Percentiles rank a stretch among this genome's conserved stretches.
phyloP scores from a whole-genome alignment of 1,140 invertebrate species.

The Drosophila tristis region DNA sequence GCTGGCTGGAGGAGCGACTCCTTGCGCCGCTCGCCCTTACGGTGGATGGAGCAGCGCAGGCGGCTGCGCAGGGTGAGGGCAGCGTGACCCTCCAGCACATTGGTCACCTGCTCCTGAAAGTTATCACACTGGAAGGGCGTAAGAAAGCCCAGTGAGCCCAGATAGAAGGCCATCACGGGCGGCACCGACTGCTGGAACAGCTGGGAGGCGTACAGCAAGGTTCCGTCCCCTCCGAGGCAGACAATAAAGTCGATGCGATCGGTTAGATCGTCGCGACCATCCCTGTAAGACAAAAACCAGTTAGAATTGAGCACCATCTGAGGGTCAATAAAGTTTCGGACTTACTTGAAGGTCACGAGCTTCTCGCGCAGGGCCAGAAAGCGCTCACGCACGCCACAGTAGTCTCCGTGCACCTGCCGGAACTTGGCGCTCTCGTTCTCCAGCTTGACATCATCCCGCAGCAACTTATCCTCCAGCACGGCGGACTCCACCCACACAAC shows the following conservation, averaged over 20 bases:
- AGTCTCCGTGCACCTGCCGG: conserved; percentile 60
- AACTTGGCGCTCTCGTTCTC: conserved; percentile 69
- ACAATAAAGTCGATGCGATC: conserved; percentile 98
- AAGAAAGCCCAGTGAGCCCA: conserved; percentile 97
- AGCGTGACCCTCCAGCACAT: conserved; percentile 95
- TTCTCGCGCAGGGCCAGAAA: conserved; percentile 91
- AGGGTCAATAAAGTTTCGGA: background rate
- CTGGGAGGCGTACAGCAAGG: conserved; percentile 96
- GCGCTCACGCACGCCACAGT: conserved; percentile 83
- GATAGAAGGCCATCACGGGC: conserved; percentile 98
- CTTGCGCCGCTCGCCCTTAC: conserved; percentile 85
- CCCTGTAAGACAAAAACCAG: conserved; percentile 84
- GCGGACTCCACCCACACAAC: conserved; percentile 96
- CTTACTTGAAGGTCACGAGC: conserved; percentile 91
- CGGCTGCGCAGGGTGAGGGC: conserved; percentile 95
- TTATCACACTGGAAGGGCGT: conserved; percentile 98
- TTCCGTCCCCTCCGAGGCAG: conserved; percentile 98
- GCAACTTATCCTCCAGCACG: conserved; percentile 92
- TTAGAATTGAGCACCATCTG: background rate
- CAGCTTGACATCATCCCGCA: conserved; percentile 87
- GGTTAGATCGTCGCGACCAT: conserved; percentile 94
- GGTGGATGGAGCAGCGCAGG: conserved; percentile 93
- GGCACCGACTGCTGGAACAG: conserved; percentile 98
- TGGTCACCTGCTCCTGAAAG: conserved; percentile 96
- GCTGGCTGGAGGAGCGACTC: conserved; percentile 55